phyloP scores from a whole-genome alignment of 1,140 invertebrate genomes.

The Drosophila takahashii region DNA sequence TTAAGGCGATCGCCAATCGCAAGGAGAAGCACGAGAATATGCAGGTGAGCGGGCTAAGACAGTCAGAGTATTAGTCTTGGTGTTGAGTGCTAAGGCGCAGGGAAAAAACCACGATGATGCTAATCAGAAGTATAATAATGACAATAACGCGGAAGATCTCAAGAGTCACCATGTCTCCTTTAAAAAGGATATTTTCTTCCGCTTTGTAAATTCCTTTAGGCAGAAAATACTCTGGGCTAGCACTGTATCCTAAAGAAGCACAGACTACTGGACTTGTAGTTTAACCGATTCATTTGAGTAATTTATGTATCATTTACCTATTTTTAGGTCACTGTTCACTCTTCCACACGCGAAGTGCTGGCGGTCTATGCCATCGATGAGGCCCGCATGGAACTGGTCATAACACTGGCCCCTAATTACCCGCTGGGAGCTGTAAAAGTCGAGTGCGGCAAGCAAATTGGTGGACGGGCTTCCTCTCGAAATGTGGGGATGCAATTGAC shows the following conservation, averaged over 20 bases:
- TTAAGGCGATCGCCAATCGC: conserved; percentile 86
- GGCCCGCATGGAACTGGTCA: conserved; percentile 91
- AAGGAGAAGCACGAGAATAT: conserved; percentile 88
- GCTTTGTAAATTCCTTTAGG: neutral
- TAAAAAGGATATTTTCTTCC: neutral
- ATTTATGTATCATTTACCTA: neutral
- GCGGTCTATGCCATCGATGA: conserved; percentile 94
- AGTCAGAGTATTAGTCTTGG: too few species aligned
- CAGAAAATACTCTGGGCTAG: neutral
- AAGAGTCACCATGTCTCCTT: conserved; percentile 41
- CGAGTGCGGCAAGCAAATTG: conserved; percentile 88
- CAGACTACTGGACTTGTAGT: conserved; percentile 21
- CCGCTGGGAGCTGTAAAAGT: conserved; percentile 91
- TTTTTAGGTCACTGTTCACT: conserved; percentile 89
- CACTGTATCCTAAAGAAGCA: neutral
- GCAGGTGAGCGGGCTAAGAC: conserved; percentile 85
- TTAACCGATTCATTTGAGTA: neutral
- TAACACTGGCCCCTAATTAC: conserved; percentile 92
- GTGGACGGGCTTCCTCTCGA: conserved; percentile 87
- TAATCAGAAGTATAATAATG: conserved; percentile 47
- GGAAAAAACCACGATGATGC: conserved; percentile 36
- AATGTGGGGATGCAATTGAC: conserved; percentile 93
- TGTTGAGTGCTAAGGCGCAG: conserved; percentile 36
- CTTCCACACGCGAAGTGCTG: conserved; percentile 90
- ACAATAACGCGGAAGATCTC: conserved; percentile 62